Base-by-base conservation (phyloP, 2,888 invertebrate genomes). In the Antheraea yamamai region DNA sequence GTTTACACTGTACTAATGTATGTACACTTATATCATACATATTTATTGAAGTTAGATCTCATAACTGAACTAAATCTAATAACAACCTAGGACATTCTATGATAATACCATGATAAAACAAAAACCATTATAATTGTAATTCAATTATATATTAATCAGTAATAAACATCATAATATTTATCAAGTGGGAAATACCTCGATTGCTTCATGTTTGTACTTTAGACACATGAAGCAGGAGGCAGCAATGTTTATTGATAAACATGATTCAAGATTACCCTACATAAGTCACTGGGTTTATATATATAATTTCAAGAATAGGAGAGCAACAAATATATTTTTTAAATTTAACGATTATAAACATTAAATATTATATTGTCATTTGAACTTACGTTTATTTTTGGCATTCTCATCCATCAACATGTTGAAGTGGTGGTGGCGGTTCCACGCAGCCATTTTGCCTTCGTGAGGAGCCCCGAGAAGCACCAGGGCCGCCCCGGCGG, bases 361-460 rank as follows among this genome's bases (percentile, higher is more conserved):
- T 4, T 26, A 2, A 20, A 66, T 30, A 30, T 26, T 30, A 66
- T 66, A 66, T 26, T 78, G 26, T 73, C 52, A n/a, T 12, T 66
- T 20, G 58, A 74, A 95, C 96, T 96, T 91, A 96, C 96, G 94
- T 95, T 96, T 96, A 86, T 95, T 95, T 94, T 96, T 96, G 89
- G 95, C 95, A 94, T 96, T 96, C 91, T 95, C 95, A 83, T 96
- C 96, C 96, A 96, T 96, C 88, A 96, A 96, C 96, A 96, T 96
- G 90, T 91, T 94, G 92, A 96, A 95, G 92, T 96, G 96, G 93
- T 96, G 96, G 95, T 97, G 96, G 94, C 96, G 96, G 91, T 96
- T 96, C 96, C 96, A 96, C 95, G 95, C 95, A 88, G 96, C 96
- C 96, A 96, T 96, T 93, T 96, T 95, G 95, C 95, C 95, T 94